Conservation (phyloP, 1,140 invertebrate genomes). For the Saxidomus purpurata region DNA sequence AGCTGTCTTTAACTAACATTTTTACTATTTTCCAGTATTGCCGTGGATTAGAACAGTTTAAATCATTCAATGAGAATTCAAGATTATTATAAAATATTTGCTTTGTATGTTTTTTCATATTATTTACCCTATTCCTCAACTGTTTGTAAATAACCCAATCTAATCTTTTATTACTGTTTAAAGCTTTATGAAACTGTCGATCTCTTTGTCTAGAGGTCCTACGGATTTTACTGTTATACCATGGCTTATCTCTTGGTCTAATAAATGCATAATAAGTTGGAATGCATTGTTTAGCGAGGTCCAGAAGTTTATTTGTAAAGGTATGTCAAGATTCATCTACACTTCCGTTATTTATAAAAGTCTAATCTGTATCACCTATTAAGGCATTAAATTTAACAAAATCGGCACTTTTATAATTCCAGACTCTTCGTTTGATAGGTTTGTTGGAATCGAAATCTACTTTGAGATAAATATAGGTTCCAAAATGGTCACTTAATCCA, state of each 20-base stretch:
- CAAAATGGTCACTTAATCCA: background rate
- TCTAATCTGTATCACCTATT: background rate
- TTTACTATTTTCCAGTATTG: slow-evolving; percentile 8
- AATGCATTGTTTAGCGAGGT: background rate
- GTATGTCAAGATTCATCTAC: background rate
- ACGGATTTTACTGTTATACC: background rate
- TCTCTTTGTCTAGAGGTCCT: background rate
- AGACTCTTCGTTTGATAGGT: background rate
- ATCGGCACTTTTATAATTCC: slow-evolving; percentile 3
- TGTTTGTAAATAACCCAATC: background rate
- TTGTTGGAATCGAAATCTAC: background rate
- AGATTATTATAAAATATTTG: background rate
- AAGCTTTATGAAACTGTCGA: background rate
- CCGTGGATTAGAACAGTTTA: background rate
- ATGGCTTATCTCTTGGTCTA: background rate
- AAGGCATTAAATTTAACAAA: background rate
- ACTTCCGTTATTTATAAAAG: background rate
- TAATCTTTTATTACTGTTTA: background rate
- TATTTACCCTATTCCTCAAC: background rate
- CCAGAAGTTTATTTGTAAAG: background rate
- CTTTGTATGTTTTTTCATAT: background rate
- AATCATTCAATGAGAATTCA: background rate
- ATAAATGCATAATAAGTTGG: background rate
- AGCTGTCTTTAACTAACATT: background rate
- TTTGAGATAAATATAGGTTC: background rate